Evolutionary conservation across 1,140 invertebrate genomes (phyloP).

Genomic region (Protaetia brevitarsis): DNA sequence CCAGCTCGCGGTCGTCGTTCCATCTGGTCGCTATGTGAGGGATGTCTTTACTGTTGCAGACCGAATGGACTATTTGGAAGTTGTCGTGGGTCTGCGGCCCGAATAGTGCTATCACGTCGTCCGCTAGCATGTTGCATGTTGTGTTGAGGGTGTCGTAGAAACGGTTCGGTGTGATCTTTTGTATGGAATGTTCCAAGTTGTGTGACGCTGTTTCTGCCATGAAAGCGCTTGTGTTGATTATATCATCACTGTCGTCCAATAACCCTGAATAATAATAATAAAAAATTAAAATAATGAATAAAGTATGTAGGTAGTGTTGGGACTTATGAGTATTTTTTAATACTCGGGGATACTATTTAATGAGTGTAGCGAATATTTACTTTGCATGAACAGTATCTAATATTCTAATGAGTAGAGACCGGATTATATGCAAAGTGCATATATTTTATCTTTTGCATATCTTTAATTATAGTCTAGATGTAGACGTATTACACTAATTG

Average conservation of each 20-base stretch:
- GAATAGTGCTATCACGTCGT: neutral
- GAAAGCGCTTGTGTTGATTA: neutral
- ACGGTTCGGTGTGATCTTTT: neutral
- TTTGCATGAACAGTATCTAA: too few relatives aligned
- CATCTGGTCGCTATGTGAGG: conserved; percentile 78
- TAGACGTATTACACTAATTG: too few relatives aligned
- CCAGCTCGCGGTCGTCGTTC: conserved; percentile 59
- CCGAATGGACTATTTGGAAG: conserved; percentile 64
- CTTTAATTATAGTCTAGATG: too few relatives aligned
- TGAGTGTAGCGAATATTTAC: too few relatives aligned
- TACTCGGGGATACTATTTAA: too few relatives aligned
- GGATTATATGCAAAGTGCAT: too few relatives aligned
- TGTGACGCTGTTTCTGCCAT: neutral
- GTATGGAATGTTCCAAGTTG: neutral
- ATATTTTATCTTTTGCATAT: too few relatives aligned
- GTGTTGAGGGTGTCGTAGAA: neutral
- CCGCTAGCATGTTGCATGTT: neutral
- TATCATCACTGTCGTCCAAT: neutral
- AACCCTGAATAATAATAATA: neutral
- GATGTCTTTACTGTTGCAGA: conserved; percentile 84
- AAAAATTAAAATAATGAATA: too few relatives aligned
- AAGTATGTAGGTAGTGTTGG: too few relatives aligned
- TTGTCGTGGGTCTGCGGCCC: neutral
- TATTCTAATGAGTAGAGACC: too few relatives aligned
- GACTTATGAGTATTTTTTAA: too few relatives aligned